Percentiles rank a stretch among this genome's conserved stretches.
Conservation (phyloP, 2,797 vertebrate genomes). For the Phoeniculus purpureus region DNA sequence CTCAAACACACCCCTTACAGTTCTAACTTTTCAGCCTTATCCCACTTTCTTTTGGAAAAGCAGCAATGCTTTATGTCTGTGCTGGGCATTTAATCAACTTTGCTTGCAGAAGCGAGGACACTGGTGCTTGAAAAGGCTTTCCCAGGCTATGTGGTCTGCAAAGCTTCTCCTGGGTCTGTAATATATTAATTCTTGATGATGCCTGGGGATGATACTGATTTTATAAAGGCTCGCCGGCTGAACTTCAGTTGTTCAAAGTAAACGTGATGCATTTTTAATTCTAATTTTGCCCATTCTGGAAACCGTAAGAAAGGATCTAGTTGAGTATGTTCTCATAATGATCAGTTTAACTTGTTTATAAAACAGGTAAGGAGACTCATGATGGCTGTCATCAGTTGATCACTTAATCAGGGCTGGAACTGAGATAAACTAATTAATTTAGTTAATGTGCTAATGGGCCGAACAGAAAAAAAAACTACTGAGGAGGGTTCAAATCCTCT, state of each 20-base stretch:
- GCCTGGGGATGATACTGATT: background rate
- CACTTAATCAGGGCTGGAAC: no score
- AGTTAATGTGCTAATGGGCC: no score
- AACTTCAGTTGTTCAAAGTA: background rate
- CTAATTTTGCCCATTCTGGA: background rate
- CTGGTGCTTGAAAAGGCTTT: background rate
- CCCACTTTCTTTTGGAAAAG: constrained; percentile 22
- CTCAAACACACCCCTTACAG: constrained; percentile 3
- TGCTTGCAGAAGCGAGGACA: background rate
- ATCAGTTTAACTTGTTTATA: background rate
- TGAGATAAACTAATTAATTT: no score
- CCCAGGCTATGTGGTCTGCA: background rate
- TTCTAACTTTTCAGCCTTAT: constrained; percentile 29
- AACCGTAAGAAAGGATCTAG: background rate
- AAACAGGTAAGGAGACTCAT: background rate
- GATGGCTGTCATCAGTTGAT: background rate
- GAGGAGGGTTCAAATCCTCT: no score
- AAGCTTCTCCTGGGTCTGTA: background rate
- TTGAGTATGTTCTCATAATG: background rate
- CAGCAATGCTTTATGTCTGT: background rate
- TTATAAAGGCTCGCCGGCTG: background rate
- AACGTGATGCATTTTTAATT: background rate
- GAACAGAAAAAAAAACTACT: no score
- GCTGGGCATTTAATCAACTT: constrained; percentile 14
- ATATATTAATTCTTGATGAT: background rate